Evolutionary conservation across 1,140 invertebrate genomes (phyloP).

Genomic region (Homalodisca vitripennis): DNA sequence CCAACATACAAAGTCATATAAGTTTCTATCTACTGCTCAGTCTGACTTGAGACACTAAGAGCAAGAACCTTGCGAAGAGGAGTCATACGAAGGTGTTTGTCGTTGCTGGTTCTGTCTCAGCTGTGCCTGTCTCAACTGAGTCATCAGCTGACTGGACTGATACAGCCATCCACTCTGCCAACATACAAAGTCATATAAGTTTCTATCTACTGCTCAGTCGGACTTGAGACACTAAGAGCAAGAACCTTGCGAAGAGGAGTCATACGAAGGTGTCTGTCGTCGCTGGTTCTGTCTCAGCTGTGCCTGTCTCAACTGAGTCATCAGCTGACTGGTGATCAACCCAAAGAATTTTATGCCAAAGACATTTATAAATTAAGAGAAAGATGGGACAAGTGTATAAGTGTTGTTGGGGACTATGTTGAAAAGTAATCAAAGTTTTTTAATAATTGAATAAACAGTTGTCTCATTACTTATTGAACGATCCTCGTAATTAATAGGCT

Average conservation of each 20-base stretch:
- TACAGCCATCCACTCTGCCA: not conserved
- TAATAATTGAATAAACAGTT: too few species aligned
- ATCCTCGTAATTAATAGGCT: too few species aligned
- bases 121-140: constrained; percentile 74
- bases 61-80: not conserved
- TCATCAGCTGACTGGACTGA: constrained; percentile 58
- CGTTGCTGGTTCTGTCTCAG: constrained; percentile 55
- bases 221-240: not conserved
- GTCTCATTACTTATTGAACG: too few species aligned
- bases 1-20: constrained; percentile 30
- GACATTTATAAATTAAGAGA: too few species aligned
- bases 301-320: constrained; percentile 76
- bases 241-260: not conserved
- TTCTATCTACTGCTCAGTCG: not conserved
- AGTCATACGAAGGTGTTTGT: not conserved
- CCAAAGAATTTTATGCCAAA: too few species aligned
- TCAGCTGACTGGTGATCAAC: constrained; percentile 81
- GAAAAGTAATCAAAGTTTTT: too few species aligned
- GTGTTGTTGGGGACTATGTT: too few species aligned
- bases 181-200: not conserved
- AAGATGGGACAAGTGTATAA: too few species aligned
- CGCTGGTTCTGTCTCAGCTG: constrained; percentile 60
- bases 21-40: not conserved
- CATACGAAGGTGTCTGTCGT: not conserved
- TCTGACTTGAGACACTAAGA: not conserved